Conservation (phyloP, 2,113 vertebrate species). For the Gadus chalcogrammus region DNA sequence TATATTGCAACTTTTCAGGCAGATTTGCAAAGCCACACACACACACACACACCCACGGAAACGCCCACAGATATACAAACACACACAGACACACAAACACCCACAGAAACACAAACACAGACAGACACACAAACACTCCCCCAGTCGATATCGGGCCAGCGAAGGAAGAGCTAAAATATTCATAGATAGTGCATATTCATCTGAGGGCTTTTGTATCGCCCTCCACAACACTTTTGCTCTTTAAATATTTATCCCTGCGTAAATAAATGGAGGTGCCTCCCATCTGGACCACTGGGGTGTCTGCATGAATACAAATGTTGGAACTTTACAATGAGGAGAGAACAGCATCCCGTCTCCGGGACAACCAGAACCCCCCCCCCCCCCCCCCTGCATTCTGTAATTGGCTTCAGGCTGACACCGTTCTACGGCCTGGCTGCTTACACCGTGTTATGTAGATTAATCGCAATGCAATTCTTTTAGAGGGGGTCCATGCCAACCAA, state of each 20-base stretch:
- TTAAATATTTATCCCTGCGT: conserved; percentile 67
- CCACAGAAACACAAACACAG: background rate
- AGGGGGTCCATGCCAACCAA: background rate
- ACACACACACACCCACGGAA: conserved; percentile 1
- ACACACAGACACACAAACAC: conserved; percentile 4
- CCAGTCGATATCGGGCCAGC: conserved; percentile 44
- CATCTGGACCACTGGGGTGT: conserved; percentile 35
- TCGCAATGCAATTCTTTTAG: background rate
- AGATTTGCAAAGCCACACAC: too few species aligned
- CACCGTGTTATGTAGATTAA: background rate
- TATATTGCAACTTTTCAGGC: background rate
- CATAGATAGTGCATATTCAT: conserved; percentile 70
- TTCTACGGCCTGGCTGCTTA: background rate
- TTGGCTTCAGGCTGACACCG: background rate
- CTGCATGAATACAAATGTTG: conserved; percentile 26
- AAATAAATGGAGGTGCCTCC: conserved; percentile 54
- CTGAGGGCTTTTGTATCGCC: conserved; percentile 56
- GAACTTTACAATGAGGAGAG: background rate
- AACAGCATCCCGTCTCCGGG: background rate
- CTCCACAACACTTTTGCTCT: conserved; percentile 50
- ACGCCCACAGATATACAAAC: too few species aligned
- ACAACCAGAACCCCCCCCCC: background rate
- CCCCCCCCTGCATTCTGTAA: background rate
- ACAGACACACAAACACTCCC: conserved; percentile 14
- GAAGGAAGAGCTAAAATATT: conserved; percentile 69